Evolutionary conservation across 2,888 invertebrate genomes (phyloP).

Genomic region (Dorcus hopei): DNA sequence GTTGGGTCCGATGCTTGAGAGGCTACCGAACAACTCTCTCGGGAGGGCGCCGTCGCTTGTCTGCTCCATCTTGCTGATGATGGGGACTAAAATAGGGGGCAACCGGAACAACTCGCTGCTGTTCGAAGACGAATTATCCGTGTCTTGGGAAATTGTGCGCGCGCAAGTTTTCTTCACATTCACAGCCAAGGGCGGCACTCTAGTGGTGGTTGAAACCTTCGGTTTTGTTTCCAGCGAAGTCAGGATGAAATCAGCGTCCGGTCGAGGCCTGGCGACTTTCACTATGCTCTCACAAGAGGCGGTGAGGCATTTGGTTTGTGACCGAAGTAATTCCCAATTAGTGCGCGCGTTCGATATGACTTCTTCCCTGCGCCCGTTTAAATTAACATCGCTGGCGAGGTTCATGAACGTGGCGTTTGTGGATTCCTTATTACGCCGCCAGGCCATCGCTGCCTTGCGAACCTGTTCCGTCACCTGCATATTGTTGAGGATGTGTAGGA

Average conservation of each 20-base stretch:
- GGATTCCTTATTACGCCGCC: slow-evolving; percentile 75
- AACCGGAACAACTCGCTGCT: slow-evolving; percentile 54
- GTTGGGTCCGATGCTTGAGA: slow-evolving; percentile 69
- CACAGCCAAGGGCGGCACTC: slow-evolving; percentile 43
- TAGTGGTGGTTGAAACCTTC: slow-evolving; percentile 16
- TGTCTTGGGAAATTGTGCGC: slow-evolving; percentile 55
- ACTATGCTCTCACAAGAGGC: slow-evolving; percentile 41
- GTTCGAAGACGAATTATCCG: slow-evolving; percentile 61
- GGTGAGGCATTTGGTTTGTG: slow-evolving; percentile 59
- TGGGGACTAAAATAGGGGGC: slow-evolving; percentile 69
- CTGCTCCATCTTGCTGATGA: slow-evolving; percentile 61
- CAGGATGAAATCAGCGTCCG: slow-evolving; percentile 46
- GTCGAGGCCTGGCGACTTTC: slow-evolving; percentile 40
- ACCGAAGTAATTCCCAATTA: slow-evolving; percentile 79
- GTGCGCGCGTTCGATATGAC: slow-evolving; percentile 81
- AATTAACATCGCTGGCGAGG: slow-evolving; percentile 56
- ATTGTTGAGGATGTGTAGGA: slow-evolving; percentile 68
- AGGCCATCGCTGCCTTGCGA: slow-evolving; percentile 72
- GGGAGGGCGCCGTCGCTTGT: slow-evolving; percentile 26
- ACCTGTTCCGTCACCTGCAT: slow-evolving; percentile 80
- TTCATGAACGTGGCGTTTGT: slow-evolving; percentile 66
- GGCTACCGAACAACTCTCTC: slow-evolving; percentile 54
- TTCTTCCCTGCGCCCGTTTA: slow-evolving; percentile 70
- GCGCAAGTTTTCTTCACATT: slow-evolving; percentile 53
- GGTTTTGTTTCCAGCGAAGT: slow-evolving; percentile 36